Evolutionary conservation across 1,140 invertebrate genomes (phyloP).

Genomic region (Drosophila cardini): DNA sequence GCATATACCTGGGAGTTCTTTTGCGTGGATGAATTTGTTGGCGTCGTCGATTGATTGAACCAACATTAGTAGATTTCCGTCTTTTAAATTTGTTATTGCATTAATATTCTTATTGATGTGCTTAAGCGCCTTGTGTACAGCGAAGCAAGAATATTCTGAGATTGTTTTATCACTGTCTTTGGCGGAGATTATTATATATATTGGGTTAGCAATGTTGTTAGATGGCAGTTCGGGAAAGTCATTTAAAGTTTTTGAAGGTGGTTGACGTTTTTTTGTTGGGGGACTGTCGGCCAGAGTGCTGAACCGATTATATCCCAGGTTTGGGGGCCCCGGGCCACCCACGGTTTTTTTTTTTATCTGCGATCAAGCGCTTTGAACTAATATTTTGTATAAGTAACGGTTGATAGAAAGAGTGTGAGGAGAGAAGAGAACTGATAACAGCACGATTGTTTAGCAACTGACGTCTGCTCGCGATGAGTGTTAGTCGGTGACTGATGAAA

Average conservation of each 20-base stretch:
- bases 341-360: too few species aligned
- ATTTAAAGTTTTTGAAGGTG: background rate
- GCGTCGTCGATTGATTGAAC: too few species aligned
- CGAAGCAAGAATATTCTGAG: constrained; percentile 5
- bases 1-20: constrained; percentile 15
- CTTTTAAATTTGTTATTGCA: constrained; percentile 20
- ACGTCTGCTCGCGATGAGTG: constrained; percentile 39
- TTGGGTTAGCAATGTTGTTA: background rate
- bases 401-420: constrained; percentile 3
- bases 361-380: background rate
- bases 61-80: constrained; percentile 17
- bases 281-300: background rate
- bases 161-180: background rate
- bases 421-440: constrained; percentile 15
- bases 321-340: background rate
- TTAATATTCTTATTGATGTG: constrained; percentile 17
- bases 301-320: background rate
- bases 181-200: background rate
- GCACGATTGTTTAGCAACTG: constrained; percentile 14
- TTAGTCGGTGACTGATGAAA: constrained; percentile 13
- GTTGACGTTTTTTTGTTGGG: constrained; percentile 4
- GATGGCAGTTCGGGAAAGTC: background rate
- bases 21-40: background rate
- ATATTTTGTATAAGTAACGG: background rate
- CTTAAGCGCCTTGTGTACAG: constrained; percentile 1